Evolutionary conservation across 1,140 invertebrate species (phyloP).

Genomic region (Diploscapter pachys): DNA sequence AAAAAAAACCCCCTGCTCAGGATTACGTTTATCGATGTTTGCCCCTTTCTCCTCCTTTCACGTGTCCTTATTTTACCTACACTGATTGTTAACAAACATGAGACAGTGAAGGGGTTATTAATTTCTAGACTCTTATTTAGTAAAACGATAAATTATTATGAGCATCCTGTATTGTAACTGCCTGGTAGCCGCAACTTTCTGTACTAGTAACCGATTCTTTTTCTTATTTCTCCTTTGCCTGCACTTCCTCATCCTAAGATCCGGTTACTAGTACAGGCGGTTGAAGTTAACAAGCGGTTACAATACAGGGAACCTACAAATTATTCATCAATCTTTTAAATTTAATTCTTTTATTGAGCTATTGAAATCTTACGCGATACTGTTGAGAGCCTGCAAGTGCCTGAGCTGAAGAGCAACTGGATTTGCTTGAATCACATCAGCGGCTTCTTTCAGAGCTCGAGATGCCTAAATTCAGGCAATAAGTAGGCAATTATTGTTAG

Average conservation of each 20-base stretch:
- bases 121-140: too few relatives aligned
- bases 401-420: constrained; percentile 57
- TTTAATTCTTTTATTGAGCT: background rate
- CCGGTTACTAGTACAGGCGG: background rate
- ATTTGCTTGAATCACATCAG: constrained; percentile 74
- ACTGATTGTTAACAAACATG: too few relatives aligned
- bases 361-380: constrained; percentile 51
- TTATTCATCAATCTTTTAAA: background rate
- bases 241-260: background rate
- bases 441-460: constrained; percentile 79
- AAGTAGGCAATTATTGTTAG: background rate
- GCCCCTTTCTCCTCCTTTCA: too few relatives aligned
- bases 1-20: too few relatives aligned
- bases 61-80: too few relatives aligned
- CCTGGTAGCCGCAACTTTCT: background rate
- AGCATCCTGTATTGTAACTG: too few relatives aligned
- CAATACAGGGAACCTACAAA: too few relatives aligned
- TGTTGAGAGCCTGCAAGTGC: constrained; percentile 57
- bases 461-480: constrained; percentile 65
- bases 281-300: too few relatives aligned
- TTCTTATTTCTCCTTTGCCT: background rate
- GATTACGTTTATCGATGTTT: too few relatives aligned
- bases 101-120: too few relatives aligned
- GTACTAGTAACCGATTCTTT: background rate
- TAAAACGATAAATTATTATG: too few relatives aligned